Evolutionary conservation across 2,888 invertebrate genomes (phyloP), one percentile per base, ranked within the genome.

Genomic region (Papilio protenor): DNA sequence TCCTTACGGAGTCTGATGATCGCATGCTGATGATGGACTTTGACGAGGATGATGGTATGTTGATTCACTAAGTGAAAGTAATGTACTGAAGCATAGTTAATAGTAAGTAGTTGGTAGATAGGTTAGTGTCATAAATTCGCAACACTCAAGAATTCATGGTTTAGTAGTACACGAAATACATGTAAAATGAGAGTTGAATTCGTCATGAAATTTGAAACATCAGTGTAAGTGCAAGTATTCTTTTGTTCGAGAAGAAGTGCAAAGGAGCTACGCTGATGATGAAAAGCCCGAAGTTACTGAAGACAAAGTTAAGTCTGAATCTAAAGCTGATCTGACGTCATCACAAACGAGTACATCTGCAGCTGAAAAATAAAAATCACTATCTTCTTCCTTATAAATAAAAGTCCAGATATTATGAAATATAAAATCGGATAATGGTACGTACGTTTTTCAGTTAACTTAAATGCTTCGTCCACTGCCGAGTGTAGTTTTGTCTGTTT

Each of bases 1-100:
- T 94, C 72, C 87, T 94, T 18, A 83, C 86, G 27, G 94, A 94
- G 80, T 92, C 94, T 1, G 93, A 94, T 49, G 94, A 94, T 73
- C 87, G 91, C n/a, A 93, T 94, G 93, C 85, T 94, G 40, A 93
- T 94, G 92, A 94, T 94, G 94, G 94, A 94, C 85, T 90, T 89
- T 77, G 94, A 94, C 76, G 94, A 94, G 85, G 94, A 94, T 76
- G 90, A 92, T 14, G 94, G 94, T 94, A 84, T 88, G 87, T 79
- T 47, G 81, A 85, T 83, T 87, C 84, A 87, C 55, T 18, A 75
- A 45, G 6, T 74, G n/a, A 18, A 33, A 18, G 21, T 18, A 4
- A 16, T 14, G 64, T 64, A 64, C 8, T 10, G 6, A 27, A 14
- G 14, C 14, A 16, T 27, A 33, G 23, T 61, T 27, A 27, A 23